These are phyloP conservation scores for Lagocephalus sceleratus DNA, from an alignment of 2,797 vertebrate genomes.

Conservation along the genomic window DNA sequence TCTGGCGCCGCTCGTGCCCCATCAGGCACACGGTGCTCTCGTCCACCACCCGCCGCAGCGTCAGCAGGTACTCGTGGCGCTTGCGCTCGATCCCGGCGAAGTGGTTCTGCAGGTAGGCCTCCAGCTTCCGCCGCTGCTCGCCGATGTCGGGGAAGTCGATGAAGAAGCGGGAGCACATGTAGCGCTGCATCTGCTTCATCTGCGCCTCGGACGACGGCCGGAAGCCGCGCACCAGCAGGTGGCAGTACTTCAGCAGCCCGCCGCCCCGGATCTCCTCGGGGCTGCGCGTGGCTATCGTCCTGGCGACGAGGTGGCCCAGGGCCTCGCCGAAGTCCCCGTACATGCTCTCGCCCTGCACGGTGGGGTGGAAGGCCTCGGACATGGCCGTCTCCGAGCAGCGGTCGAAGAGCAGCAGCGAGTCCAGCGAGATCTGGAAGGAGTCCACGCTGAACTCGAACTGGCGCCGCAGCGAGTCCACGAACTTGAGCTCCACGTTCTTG, in stretches of 20 bases:
- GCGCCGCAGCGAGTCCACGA: conserved; percentile 88
- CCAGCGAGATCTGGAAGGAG: conserved; percentile 92
- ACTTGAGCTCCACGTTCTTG: conserved; percentile 95
- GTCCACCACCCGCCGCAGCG: conserved; percentile 87
- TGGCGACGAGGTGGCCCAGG: conserved; percentile 82
- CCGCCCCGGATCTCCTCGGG: conserved; percentile 94
- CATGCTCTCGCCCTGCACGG: conserved; percentile 89
- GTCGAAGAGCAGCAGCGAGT: conserved; percentile 88
- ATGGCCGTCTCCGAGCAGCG: conserved; percentile 87
- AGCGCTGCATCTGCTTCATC: conserved; percentile 88
- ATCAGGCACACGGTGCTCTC: conserved; percentile 97
- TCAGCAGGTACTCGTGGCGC: conserved; percentile 90
- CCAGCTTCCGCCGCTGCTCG: conserved; percentile 89
- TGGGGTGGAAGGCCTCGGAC: conserved; percentile 91
- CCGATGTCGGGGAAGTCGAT: conserved; percentile 91
- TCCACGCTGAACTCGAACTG: conserved; percentile 96
- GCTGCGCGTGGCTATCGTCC: conserved; percentile 87
- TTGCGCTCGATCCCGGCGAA: conserved; percentile 88
- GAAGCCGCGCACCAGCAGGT: conserved; percentile 89
- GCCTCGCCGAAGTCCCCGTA: conserved; percentile 90
- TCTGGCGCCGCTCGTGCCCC: conserved; percentile 93
- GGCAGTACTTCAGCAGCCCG: conserved; percentile 93
- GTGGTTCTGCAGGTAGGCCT: conserved; percentile 93
- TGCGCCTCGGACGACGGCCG: conserved; percentile 79
- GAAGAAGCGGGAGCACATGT: conserved; percentile 98